Percentiles rank a stretch among this genome's conserved stretches.
These are phyloP conservation scores for Solenopsis invicta DNA, from an alignment of 1,140 invertebrate genomes.

Conservation along the genomic window DNA sequence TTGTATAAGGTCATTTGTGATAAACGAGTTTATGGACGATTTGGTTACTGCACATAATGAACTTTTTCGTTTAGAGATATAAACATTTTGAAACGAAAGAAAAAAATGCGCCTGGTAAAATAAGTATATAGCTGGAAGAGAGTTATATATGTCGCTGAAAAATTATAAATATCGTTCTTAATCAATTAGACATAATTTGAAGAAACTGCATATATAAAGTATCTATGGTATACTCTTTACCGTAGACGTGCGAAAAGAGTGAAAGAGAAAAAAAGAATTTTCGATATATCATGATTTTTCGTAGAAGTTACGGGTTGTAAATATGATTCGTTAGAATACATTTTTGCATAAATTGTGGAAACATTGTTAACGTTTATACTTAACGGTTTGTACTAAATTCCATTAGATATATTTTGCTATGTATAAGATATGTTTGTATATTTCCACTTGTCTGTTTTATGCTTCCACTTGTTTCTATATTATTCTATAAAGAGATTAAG, in stretches of 20 bases:
- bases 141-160: background rate
- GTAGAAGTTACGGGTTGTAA: slow-evolving; percentile 59
- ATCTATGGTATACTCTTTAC: slow-evolving; percentile 26
- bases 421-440: slow-evolving; percentile 53
- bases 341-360: slow-evolving; percentile 63
- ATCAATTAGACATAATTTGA: slow-evolving; percentile 25
- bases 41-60: slow-evolving; percentile 25
- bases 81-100: background rate
- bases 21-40: slow-evolving; percentile 26
- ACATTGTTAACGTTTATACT: slow-evolving; percentile 43
- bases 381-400: slow-evolving; percentile 59
- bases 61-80: background rate
- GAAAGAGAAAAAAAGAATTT: slow-evolving; percentile 8
- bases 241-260: background rate
- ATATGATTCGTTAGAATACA: slow-evolving; percentile 66
- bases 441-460: slow-evolving; percentile 58
- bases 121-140: background rate
- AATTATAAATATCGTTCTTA: slow-evolving; percentile 31
- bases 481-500: background rate
- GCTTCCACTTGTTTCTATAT: slow-evolving; percentile 61
- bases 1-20: background rate
- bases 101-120: background rate
- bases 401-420: slow-evolving; percentile 56
- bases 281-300: slow-evolving; percentile 40
- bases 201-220: slow-evolving; percentile 13